These are phyloP conservation scores for Rhinella marina DNA, from an alignment of 2,797 vertebrate species.

Conservation along the genomic window DNA sequence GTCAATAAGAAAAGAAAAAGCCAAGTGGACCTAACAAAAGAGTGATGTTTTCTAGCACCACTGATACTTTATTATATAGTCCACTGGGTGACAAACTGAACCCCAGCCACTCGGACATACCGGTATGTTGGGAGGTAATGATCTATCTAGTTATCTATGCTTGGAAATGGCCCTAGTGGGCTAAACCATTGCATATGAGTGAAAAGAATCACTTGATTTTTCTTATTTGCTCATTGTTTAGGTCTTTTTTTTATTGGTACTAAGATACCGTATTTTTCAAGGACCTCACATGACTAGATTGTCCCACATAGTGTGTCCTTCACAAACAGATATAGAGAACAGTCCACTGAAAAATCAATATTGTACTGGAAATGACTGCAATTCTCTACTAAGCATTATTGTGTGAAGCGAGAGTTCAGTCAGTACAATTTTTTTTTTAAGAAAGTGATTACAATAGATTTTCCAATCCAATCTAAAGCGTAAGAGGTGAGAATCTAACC, in stretches of 20 bases:
- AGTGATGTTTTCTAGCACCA: too few species aligned
- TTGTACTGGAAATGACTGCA: conserved; percentile 6
- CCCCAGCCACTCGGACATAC: neutral
- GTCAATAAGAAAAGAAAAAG: too few species aligned
- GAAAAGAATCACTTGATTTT: too few species aligned
- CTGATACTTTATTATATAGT: too few species aligned
- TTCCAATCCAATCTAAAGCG: conserved; percentile 26
- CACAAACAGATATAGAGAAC: neutral
- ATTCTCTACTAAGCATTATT: conserved; percentile 26
- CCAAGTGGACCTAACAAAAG: too few species aligned
- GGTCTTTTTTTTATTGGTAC: too few species aligned
- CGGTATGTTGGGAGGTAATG: neutral
- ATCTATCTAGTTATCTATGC: neutral
- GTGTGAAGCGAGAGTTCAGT: conserved; percentile 18
- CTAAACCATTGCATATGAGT: too few species aligned
- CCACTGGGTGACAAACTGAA: neutral
- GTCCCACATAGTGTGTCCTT: neutral
- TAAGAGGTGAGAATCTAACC: conserved; percentile 3
- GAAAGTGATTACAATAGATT: conserved; percentile 36
- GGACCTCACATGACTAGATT: neutral
- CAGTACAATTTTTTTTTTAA: conserved; percentile 15
- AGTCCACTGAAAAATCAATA: conserved; percentile 42
- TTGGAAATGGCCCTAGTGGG: too few species aligned
- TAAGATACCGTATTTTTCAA: neutral
- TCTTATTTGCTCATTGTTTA: too few species aligned